Conservation (phyloP, 2,113 vertebrate genomes). For the Mesocricetus auratus region DNA sequence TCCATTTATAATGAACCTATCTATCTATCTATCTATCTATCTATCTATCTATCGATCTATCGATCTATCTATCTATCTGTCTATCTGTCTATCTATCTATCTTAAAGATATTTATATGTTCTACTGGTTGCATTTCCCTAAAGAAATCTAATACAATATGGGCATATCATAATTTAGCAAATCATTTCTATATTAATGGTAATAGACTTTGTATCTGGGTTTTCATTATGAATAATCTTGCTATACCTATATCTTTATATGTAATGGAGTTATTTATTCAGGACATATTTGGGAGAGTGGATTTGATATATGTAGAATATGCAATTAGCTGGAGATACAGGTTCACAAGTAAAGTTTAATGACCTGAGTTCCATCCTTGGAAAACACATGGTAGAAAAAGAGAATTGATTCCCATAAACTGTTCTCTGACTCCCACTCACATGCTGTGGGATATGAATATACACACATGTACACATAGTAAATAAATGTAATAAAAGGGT, state of each 20-base stretch:
- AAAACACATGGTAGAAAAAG: background rate
- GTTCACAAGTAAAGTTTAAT: background rate
- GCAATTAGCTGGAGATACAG: background rate
- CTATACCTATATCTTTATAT: slow-evolving; percentile 14
- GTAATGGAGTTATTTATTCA: background rate
- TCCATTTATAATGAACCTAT: background rate
- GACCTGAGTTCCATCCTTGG: background rate
- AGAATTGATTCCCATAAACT: background rate
- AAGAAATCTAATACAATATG: background rate
- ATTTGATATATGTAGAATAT: background rate
- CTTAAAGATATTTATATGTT: background rate
- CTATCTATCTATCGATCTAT: background rate
- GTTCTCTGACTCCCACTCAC: background rate
- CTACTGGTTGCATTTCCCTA: background rate
- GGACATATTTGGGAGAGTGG: background rate
- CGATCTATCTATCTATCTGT: background rate
- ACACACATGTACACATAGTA: background rate
- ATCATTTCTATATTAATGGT: slow-evolving; percentile 13
- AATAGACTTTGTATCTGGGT: background rate
- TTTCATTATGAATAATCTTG: background rate
- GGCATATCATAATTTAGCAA: background rate
- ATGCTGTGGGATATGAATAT: background rate
- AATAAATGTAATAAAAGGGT: background rate
- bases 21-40: background rate
- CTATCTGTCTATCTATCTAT: background rate